These are phyloP conservation scores for Aythya baeri DNA, from an alignment of 2,113 vertebrate species.

Conservation along the genomic window DNA sequence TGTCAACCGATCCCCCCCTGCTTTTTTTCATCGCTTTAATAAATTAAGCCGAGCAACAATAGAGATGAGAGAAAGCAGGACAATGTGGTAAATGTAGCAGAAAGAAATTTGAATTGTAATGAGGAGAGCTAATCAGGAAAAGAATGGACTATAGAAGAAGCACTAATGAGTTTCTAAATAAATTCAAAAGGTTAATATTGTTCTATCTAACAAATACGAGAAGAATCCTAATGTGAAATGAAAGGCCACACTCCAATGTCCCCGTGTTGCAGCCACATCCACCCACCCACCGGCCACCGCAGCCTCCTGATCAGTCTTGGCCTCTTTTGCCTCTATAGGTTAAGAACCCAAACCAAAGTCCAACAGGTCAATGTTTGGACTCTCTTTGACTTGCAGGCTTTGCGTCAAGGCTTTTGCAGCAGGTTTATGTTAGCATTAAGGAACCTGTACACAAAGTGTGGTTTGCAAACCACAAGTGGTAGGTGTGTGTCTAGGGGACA, in stretches of 20 bases:
- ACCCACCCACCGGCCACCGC: background rate
- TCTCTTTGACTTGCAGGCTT: background rate
- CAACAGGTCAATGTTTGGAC: background rate
- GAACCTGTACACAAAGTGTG: background rate
- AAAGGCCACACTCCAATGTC: conserved; percentile 26
- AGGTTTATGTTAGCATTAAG: background rate
- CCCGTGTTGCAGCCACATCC: background rate
- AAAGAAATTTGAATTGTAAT: conserved; percentile 75
- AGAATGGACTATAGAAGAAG: conserved; percentile 71
- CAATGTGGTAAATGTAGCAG: conserved; percentile 73
- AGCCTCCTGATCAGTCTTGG: background rate
- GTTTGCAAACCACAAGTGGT: background rate
- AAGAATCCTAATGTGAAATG: conserved; percentile 68
- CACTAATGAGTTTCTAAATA: conserved; percentile 77
- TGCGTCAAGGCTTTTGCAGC: background rate
- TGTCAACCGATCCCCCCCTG: background rate
- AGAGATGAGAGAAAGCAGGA: conserved; percentile 71
- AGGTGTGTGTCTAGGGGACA: background rate
- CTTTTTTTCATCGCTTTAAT: conserved; percentile 42
- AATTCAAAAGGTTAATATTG: conserved; percentile 76
- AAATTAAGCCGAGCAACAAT: conserved; percentile 63
- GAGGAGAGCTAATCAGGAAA: conserved; percentile 72
- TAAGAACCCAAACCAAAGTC: background rate
- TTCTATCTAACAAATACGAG: conserved; percentile 65
- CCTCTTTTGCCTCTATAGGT: background rate